phyloP scores from a whole-genome alignment of 2,888 invertebrate genomes.

The Morpho achilles region DNA sequence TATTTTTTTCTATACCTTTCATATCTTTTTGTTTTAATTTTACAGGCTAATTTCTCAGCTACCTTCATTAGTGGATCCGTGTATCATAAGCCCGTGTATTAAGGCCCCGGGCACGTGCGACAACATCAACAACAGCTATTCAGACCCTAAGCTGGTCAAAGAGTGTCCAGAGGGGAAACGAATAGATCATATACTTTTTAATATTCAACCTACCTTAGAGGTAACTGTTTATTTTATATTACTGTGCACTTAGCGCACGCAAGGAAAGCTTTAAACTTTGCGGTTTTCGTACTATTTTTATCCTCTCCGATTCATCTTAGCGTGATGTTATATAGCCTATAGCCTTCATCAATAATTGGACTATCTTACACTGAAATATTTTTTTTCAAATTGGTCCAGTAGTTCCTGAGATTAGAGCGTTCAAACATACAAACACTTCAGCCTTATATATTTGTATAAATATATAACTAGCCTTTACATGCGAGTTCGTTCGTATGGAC shows the following conservation, averaged over 20 bases:
- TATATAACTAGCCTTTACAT: too few species aligned
- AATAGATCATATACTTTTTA: constrained; percentile 94
- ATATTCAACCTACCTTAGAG: constrained; percentile 47
- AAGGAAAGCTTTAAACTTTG: too few species aligned
- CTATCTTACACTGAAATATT: too few species aligned
- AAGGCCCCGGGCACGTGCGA: constrained; percentile 82
- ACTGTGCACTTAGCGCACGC: too few species aligned
- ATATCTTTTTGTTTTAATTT: not conserved
- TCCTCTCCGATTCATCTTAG: not conserved
- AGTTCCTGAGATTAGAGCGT: too few species aligned
- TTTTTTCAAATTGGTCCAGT: too few species aligned
- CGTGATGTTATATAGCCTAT: not conserved
- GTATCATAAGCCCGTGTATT: constrained; percentile 36
- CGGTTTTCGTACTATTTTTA: not conserved
- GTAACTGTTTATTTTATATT: constrained; percentile 31
- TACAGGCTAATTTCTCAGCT: constrained; percentile 68
- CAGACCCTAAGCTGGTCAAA: constrained; percentile 72
- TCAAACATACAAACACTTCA: too few species aligned
- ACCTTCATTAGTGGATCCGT: constrained; percentile 59
- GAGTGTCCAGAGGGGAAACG: constrained; percentile 87
- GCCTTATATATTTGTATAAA: too few species aligned
- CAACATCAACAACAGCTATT: constrained; percentile 88
- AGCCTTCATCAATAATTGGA: too few species aligned
- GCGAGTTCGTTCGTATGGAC: too few species aligned
- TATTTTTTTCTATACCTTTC: not conserved